phyloP scores from a whole-genome alignment of 2,797 vertebrate species.

The Aselliscus stoliczkanus region DNA sequence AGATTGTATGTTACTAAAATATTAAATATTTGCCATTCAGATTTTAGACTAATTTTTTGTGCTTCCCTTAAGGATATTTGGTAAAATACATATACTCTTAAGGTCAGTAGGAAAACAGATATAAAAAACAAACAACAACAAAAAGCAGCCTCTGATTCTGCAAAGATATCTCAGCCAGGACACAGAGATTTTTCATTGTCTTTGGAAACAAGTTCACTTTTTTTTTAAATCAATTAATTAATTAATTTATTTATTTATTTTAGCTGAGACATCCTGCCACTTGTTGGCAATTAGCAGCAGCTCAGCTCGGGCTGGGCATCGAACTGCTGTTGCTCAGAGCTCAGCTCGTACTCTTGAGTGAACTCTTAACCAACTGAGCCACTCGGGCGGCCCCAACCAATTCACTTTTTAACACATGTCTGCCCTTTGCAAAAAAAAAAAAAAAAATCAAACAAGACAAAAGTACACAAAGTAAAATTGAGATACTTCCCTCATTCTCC shows the following conservation, averaged over 20 bases:
- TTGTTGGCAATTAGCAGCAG: too few species aligned
- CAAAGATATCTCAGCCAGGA: background rate
- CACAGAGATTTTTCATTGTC: background rate
- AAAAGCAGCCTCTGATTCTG: conserved; percentile 5
- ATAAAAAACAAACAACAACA: background rate
- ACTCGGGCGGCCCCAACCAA: too few species aligned
- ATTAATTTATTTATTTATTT: too few species aligned
- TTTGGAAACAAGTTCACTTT: background rate
- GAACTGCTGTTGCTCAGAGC: too few species aligned
- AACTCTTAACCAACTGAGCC: too few species aligned
- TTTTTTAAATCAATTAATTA: too few species aligned
- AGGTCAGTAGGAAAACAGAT: background rate
- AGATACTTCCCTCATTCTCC: background rate
- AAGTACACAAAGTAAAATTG: background rate
- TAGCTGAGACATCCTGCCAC: too few species aligned
- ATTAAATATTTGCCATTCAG: background rate
- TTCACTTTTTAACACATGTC: background rate
- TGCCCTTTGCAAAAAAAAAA: background rate
- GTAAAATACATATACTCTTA: background rate
- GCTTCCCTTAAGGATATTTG: conserved; percentile 8
- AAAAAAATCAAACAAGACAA: conserved; percentile 8
- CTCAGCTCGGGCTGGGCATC: too few species aligned
- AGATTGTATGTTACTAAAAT: background rate
- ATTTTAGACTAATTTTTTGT: conserved; percentile 1
- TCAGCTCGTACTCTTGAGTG: too few species aligned